Evolutionary conservation across 2,797 vertebrate genomes (phyloP).

Genomic region (Pyrocephalus nanus): DNA sequence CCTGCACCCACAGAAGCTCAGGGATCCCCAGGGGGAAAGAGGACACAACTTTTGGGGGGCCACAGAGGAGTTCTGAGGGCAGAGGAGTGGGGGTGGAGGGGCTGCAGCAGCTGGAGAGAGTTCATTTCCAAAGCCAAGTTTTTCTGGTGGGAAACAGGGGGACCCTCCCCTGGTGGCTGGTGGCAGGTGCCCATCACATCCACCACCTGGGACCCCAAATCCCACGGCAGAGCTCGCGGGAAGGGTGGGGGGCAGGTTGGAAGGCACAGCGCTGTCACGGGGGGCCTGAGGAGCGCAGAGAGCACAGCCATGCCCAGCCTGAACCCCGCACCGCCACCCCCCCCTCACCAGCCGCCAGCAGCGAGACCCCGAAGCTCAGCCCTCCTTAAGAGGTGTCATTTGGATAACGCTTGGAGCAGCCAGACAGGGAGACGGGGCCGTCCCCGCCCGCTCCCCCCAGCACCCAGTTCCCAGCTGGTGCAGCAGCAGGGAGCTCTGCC

Average conservation of each 20-base stretch:
- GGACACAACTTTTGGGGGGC: not conserved
- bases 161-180: rapidly evolving
- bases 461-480: conserved; percentile 92
- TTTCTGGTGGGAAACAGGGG: not conserved
- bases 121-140: not conserved
- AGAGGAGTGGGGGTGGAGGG: not conserved
- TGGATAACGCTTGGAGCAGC: conserved; percentile 39
- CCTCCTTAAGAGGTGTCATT: conserved; percentile 26
- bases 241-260: too few relatives aligned
- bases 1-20: not conserved
- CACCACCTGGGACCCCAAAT: rapidly evolving
- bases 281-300: not conserved
- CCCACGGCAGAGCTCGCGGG: rapidly evolving
- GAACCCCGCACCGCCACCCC: not conserved
- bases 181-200: not conserved
- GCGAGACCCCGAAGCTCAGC: not conserved
- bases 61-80: too few relatives aligned
- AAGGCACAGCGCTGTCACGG: too few relatives aligned
- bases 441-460: conserved; percentile 79
- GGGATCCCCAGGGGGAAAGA: too few relatives aligned
- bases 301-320: not conserved
- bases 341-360: not conserved
- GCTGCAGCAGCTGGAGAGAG: not conserved
- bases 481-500: conserved; percentile 90
- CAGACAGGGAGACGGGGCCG: conserved; percentile 67